These are phyloP conservation scores for Silvanus unidentatus DNA, from an alignment of 2,888 invertebrate species.

Conservation along the genomic window DNA sequence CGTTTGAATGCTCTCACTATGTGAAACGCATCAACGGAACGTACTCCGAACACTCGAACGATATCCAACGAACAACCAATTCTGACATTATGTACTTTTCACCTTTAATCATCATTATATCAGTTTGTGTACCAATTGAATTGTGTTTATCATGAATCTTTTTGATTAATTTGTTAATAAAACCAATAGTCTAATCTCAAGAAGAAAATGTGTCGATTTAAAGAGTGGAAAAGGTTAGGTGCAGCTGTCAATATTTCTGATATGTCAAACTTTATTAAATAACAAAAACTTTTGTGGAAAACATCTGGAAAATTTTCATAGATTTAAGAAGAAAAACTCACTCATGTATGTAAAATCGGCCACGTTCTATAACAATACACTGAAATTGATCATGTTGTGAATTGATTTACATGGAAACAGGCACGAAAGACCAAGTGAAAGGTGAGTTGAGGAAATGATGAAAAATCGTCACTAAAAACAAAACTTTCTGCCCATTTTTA, in stretches of 20 bases:
- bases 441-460: slow-evolving; percentile 9
- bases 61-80: slow-evolving; percentile 69
- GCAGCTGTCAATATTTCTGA: neutral
- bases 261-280: slow-evolving; percentile 24
- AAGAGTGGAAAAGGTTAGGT: slow-evolving; percentile 81
- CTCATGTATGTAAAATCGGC: slow-evolving; percentile 6
- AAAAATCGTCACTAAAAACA: no score
- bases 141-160: no score
- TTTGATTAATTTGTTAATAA: no score
- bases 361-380: no score
- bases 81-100: slow-evolving; percentile 64
- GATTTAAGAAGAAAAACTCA: slow-evolving; percentile 9
- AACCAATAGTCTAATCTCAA: no score
- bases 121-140: no score
- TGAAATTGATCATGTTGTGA: neutral
- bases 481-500: slow-evolving; percentile 16
- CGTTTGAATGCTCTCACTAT: no score
- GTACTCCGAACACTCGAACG: slow-evolving; percentile 58
- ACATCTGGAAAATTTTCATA: slow-evolving; percentile 34
- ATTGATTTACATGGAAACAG: neutral
- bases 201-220: slow-evolving; percentile 76
- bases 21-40: slow-evolving; percentile 22
- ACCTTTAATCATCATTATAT: no score
- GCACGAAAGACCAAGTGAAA: slow-evolving; percentile 9
- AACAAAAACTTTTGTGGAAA: slow-evolving; percentile 37